These are phyloP conservation scores for Enteromius anoplus DNA, from an alignment of 2,797 vertebrate species.

Conservation along the genomic window DNA sequence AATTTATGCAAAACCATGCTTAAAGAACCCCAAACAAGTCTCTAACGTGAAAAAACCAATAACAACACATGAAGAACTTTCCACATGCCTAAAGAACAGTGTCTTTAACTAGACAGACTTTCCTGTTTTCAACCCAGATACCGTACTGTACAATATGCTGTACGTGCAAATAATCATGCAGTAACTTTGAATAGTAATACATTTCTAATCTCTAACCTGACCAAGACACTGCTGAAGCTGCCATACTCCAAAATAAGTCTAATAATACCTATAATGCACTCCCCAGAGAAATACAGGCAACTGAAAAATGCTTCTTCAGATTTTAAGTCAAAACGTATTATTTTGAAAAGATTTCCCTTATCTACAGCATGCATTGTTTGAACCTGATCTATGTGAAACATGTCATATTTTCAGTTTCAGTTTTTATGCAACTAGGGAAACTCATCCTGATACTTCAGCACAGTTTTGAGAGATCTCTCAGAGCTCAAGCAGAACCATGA, in stretches of 20 bases:
- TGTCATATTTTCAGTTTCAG: background rate
- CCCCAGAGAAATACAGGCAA: background rate
- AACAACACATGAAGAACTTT: background rate
- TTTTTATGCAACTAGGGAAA: slow-evolving; percentile 1
- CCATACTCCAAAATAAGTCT: background rate
- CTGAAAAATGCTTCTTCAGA: background rate
- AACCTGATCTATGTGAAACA: background rate
- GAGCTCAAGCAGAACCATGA: background rate
- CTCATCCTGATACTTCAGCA: background rate
- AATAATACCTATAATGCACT: background rate
- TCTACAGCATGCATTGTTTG: background rate
- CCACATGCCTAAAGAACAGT: too few relatives aligned
- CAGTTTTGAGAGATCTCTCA: background rate
- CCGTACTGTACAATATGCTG: background rate
- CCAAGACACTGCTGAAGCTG: background rate
- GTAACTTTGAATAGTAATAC: background rate
- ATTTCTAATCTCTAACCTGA: background rate
- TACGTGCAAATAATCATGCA: background rate
- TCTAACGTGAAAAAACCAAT: background rate
- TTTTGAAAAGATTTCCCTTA: background rate
- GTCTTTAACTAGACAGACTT: background rate
- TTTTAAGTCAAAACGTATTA: background rate
- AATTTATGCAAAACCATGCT: background rate
- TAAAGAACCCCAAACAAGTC: background rate
- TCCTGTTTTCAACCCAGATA: background rate